Evolutionary conservation across 2,797 vertebrate genomes (phyloP), one percentile per base, ranked within the genome.

Genomic region (Rhynchonycteris naso): DNA sequence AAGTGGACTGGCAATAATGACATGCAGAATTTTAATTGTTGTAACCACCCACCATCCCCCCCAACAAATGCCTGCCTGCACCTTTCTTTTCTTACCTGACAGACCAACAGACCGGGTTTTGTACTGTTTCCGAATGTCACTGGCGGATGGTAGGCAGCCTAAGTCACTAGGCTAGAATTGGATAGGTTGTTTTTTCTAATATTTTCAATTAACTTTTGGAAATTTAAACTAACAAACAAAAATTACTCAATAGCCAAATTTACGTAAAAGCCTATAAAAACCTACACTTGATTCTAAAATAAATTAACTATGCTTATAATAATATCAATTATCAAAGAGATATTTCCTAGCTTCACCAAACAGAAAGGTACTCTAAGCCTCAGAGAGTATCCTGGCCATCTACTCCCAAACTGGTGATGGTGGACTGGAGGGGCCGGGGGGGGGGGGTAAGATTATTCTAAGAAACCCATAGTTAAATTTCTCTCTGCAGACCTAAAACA

Each of bases 141-240:
- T 43, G 13, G 38, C 43, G 72, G 1, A 12, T 28, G 13, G 21
- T 10, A 43, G 26, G n/a, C 50, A 84, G 43, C 72, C 74, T 52
- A 71, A 50, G 19, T 80, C 26, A 43, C n/a, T 30, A 71, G 35
- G 26, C 35, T 78, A 76, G 75, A 90, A 86, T 0, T 66, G 9
- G 5, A 15, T 28, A 88, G n/a, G 7, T 8, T 75, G 18, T 65
- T 28, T 83, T 86, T 86, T 86, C 80, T 58, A 10, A 65, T 12
- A 33, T 5, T 76, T 47, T 63, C 35, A 83, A 72, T 24, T 68
- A 35, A 85, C 54, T 88, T 93, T 59, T 33, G 56, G 30, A 68
- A 81, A 93, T 78, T 81, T 78, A 88, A 93, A 76, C 33, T 86
- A 75, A 69, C 21, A 83, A 92, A 93, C 50, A 86, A 14, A 94